Conservation (phyloP, 2,888 invertebrate genomes). For the Agrotis puta region DNA sequence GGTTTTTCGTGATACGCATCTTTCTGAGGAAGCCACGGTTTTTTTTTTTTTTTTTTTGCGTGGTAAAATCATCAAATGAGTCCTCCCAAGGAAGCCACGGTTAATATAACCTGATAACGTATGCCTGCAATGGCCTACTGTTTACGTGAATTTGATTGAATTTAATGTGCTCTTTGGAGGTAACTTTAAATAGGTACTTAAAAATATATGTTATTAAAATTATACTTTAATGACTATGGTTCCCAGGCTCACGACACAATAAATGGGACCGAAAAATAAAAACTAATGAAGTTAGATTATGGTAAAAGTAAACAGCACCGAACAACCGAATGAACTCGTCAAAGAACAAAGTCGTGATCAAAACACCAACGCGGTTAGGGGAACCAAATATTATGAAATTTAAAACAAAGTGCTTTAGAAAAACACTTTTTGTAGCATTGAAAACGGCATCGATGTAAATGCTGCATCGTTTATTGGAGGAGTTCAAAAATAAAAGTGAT, state of each 20-base stretch:
- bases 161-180: not conserved
- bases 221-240: not conserved
- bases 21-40: constrained; percentile 21
- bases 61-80: too few relatives aligned
- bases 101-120: constrained; percentile 1
- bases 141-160: not conserved
- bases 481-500: not conserved
- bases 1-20: constrained; percentile 31
- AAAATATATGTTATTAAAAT: not conserved
- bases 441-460: not conserved
- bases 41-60: too few relatives aligned
- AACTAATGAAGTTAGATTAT: constrained; percentile 17
- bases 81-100: constrained; percentile 12
- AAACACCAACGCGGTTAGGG: constrained; percentile 31
- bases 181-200: not conserved
- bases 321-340: constrained; percentile 22
- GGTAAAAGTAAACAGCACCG: constrained; percentile 33
- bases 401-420: not conserved
- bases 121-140: not conserved
- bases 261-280: constrained; percentile 19
- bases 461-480: not conserved
- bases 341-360: constrained; percentile 61
- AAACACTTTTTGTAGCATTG: not conserved
- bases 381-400: constrained; percentile 28
- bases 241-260: constrained; percentile 11